A percentile compares a stretch with the other conserved stretches of the same genome.
Evolutionary conservation across 2,113 vertebrate genomes (phyloP).

Genomic region (Rhinolophus ferrumequinum): DNA sequence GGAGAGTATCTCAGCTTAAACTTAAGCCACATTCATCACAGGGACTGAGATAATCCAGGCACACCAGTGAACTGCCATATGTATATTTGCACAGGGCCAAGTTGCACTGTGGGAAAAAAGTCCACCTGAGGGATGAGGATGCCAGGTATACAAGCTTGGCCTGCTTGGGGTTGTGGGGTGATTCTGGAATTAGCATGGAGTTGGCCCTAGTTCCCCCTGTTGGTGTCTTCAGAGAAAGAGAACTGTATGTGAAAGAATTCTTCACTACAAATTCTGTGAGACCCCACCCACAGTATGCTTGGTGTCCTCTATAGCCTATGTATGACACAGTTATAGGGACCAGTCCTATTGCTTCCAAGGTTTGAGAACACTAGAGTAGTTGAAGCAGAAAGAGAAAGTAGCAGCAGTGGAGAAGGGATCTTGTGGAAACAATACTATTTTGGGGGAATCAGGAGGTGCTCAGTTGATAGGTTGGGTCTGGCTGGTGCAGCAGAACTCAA

Average conservation of each 20-base stretch:
- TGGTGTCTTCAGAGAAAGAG: neutral
- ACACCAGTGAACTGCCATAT: neutral
- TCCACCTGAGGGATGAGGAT: neutral
- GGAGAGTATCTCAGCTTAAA: neutral
- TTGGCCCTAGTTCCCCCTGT: neutral
- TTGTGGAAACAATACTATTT: neutral
- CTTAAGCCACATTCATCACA: neutral
- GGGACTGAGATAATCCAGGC: neutral
- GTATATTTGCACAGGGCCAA: neutral
- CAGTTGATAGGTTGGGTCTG: neutral
- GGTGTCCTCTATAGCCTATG: neutral
- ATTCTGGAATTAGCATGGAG: neutral
- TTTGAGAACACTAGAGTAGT: neutral
- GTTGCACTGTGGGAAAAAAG: neutral
- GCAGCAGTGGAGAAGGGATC: neutral
- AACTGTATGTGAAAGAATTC: neutral
- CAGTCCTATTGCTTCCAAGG: neutral
- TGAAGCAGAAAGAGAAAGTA: neutral
- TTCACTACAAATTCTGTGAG: neutral
- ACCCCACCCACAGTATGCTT: neutral
- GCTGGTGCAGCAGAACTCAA: neutral
- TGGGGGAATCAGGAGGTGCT: neutral
- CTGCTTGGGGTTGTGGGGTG: too few species aligned
- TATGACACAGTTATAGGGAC: neutral
- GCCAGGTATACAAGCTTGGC: neutral